Evolutionary conservation across 1,140 invertebrate species (phyloP), one percentile per base, ranked within the genome.

Genomic region (Lepidurus couesii): DNA sequence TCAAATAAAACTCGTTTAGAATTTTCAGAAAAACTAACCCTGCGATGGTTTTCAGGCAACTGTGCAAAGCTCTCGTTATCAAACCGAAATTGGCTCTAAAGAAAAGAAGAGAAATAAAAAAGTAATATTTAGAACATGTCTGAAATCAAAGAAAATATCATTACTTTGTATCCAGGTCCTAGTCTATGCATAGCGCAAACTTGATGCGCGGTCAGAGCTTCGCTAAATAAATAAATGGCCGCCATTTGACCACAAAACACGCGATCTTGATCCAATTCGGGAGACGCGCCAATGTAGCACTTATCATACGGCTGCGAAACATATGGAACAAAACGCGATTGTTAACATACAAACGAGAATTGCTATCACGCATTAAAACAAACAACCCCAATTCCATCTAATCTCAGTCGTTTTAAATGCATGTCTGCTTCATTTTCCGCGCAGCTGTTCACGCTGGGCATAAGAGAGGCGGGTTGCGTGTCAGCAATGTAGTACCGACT

Each of bases 221-320:
- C 96, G 82, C 95, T 95, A 86, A 99, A 99, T 77, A 99, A 87
- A 87, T 99, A 99, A 81, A 99, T 94, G 11, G 97, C 96, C 26
- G 97, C 97, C 95, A 99, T 98, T 89, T 99, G 98, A 53, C 98
- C 98, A 87, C 97, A 98, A 87, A 99, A 99, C 81, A 98, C 95
- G 79, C 96, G 90, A 86, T 97, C 94, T 85, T 99, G 96, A 83
- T 96, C 95, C 83, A 97, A 84, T 87, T 98, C 96, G 10, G 95
- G 93, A 10, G 95, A 96, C 47, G 95, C 95, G 75, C 98, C 98
- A 83, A 99, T 98, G 86, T 96, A 98, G 87, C 98, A 99, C 86
- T 98, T 98, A 86, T 99, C 97, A 88, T 98, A 99, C 53, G 96
- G 94, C 95, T 99, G 85, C 8, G 88, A 86, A 81, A 75, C 24